phyloP scores from a whole-genome alignment of 92 coral and sea anemone genomes.

The Phymanthus crucifer region DNA sequence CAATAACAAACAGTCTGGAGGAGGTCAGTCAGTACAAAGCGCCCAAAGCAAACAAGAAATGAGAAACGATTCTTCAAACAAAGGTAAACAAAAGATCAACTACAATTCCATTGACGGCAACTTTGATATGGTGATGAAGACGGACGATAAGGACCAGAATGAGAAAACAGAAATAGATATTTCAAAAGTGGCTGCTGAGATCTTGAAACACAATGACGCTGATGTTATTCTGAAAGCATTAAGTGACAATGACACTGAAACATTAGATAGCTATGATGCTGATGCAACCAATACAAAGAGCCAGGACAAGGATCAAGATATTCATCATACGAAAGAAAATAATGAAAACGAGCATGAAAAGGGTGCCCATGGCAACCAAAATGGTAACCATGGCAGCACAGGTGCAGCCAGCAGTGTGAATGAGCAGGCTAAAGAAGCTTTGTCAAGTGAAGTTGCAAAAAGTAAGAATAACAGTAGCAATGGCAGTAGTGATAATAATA shows the following conservation, averaged over 20 bases:
- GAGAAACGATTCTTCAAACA: not conserved
- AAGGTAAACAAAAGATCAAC: not conserved
- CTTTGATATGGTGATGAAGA: constrained; percentile 1
- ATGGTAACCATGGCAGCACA: not conserved
- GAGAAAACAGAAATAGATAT: not conserved
- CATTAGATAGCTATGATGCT: constrained; percentile 14
- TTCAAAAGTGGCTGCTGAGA: constrained; percentile 16
- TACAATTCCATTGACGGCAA: constrained; percentile 8
- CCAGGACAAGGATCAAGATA: not conserved
- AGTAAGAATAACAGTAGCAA: not conserved
- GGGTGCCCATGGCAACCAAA: not conserved
- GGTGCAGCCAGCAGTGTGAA: not conserved
- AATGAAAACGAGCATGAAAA: not conserved
- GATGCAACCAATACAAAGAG: not conserved
- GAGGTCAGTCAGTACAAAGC: not conserved
- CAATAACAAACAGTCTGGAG: too few species aligned
- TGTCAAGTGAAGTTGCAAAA: not conserved
- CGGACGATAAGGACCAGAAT: constrained; percentile 4
- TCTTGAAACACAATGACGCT: constrained; percentile 19
- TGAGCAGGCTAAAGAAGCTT: not conserved
- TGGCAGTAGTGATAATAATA: not conserved
- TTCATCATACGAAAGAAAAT: not conserved
- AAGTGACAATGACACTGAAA: constrained; percentile 4
- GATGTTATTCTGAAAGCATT: constrained; percentile 26
- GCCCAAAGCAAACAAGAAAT: not conserved